Evolutionary conservation across 2,113 vertebrate species (phyloP).

Genomic region (Oncorhynchus gorbuscha): DNA sequence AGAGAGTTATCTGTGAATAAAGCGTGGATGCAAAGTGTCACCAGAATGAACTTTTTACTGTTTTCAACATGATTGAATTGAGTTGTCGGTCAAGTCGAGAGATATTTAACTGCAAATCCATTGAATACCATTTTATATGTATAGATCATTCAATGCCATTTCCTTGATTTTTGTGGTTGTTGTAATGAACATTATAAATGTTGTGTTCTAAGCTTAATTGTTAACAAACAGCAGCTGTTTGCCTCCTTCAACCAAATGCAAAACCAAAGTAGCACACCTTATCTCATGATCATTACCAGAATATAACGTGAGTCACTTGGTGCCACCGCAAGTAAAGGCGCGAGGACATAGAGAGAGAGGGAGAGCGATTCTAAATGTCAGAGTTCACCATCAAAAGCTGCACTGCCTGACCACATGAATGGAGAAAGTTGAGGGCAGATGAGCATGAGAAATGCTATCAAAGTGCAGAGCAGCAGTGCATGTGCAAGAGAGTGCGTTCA

Average conservation of each 20-base stretch:
- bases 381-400: conserved; percentile 67
- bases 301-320: conserved; percentile 62
- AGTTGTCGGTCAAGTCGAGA: neutral
- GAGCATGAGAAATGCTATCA: conserved; percentile 53
- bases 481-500: neutral
- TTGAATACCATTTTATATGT: too few relatives aligned
- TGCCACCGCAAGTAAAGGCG: conserved; percentile 55
- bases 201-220: neutral
- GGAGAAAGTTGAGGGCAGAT: conserved; percentile 65
- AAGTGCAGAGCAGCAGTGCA: conserved; percentile 46
- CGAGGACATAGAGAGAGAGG: conserved; percentile 48
- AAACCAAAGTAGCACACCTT: neutral
- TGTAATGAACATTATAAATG: neutral
- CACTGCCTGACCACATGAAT: conserved; percentile 60
- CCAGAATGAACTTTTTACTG: conserved; percentile 47
- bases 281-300: conserved; percentile 63
- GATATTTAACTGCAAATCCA: too few relatives aligned
- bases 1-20: conserved; percentile 94
- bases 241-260: neutral
- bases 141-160: too few relatives aligned
- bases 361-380: conserved; percentile 64
- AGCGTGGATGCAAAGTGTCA: conserved; percentile 81
- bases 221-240: neutral
- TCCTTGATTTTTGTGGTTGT: too few relatives aligned
- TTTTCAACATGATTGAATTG: neutral